Evolutionary conservation across 92 coral and sea anemone genomes (phyloP).

Genomic region (Galaxea fascicularis): DNA sequence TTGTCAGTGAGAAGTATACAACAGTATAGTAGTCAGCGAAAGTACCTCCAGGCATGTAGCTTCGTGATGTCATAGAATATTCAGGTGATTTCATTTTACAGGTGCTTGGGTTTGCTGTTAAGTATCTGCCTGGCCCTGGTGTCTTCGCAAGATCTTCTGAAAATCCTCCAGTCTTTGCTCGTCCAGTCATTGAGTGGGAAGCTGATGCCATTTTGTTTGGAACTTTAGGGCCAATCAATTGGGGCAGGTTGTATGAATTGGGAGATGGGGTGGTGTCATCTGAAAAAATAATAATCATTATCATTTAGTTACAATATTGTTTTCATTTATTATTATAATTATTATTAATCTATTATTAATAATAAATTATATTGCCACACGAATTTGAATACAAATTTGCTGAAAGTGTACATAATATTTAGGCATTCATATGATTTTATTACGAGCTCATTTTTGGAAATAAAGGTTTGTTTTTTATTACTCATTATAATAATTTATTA

Average conservation of each 20-base stretch:
- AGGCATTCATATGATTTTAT: too few relatives aligned
- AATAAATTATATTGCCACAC: too few relatives aligned
- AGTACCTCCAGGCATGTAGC: slow-evolving; percentile 95
- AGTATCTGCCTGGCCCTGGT: slow-evolving; percentile 96
- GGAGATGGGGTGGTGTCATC: slow-evolving; percentile 97
- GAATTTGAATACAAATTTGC: too few relatives aligned
- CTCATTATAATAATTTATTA: too few relatives aligned
- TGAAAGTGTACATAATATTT: too few relatives aligned
- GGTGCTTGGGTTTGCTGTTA: slow-evolving; percentile 70
- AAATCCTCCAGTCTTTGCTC: slow-evolving; percentile 96
- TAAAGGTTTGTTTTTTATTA: too few relatives aligned
- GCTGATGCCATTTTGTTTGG: slow-evolving; percentile 90
- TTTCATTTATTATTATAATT: too few relatives aligned
- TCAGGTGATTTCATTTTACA: slow-evolving; percentile 73
- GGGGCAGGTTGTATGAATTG: slow-evolving; percentile 86
- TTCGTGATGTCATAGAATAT: slow-evolving; percentile 88
- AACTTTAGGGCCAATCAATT: slow-evolving; percentile 81
- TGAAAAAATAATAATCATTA: background rate
- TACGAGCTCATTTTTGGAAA: too few relatives aligned
- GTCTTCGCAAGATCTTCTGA: slow-evolving; percentile 97
- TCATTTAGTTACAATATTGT: too few relatives aligned
- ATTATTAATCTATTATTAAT: too few relatives aligned
- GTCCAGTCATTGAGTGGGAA: slow-evolving; percentile 92
- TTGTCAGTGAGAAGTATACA: too few relatives aligned
- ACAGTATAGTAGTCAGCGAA: too few relatives aligned